These are phyloP conservation scores for Anastrepha ludens DNA, from an alignment of 1,140 invertebrate genomes.

Conservation along the genomic window DNA sequence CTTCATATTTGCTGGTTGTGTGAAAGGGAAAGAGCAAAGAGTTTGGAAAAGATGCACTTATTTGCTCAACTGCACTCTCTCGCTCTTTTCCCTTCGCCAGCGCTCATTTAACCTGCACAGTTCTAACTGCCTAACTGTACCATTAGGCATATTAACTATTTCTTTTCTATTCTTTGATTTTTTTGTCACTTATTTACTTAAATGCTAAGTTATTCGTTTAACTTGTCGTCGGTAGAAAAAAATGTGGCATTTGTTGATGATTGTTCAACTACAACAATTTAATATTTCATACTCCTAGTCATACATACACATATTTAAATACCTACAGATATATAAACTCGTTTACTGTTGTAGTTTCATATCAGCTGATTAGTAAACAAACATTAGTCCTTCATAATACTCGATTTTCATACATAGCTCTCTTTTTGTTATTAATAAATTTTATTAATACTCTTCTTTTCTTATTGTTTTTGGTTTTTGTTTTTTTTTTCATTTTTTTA, in stretches of 20 bases:
- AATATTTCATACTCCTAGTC: slow-evolving; percentile 2
- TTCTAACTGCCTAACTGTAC: not conserved
- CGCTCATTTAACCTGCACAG: not conserved
- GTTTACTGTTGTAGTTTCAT: slow-evolving; percentile 36
- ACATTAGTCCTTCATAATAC: slow-evolving; percentile 30
- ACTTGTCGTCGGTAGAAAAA: slow-evolving; percentile 48
- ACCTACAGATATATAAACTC: slow-evolving; percentile 37
- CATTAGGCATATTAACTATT: not conserved
- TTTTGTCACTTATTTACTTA: not conserved
- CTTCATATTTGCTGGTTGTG: not conserved
- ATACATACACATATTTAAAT: slow-evolving; percentile 24
- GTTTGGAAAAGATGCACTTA: not conserved
- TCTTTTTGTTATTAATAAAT: slow-evolving; percentile 22
- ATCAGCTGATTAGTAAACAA: slow-evolving; percentile 51
- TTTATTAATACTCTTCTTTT: not conserved
- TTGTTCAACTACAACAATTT: slow-evolving; percentile 52
- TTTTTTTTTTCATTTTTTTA: slow-evolving; percentile 38
- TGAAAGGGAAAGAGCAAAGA: slow-evolving; percentile 1
- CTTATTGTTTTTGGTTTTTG: not conserved
- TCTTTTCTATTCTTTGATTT: not conserved
- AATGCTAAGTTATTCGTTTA: slow-evolving; percentile 6
- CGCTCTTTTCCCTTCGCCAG: not conserved
- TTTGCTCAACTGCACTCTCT: not conserved
- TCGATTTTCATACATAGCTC: not conserved
- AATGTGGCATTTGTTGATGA: slow-evolving; percentile 52